Evolutionary conservation across 2,797 vertebrate genomes (phyloP).

Genomic region (Poeciliopsis paucimaculata): DNA sequence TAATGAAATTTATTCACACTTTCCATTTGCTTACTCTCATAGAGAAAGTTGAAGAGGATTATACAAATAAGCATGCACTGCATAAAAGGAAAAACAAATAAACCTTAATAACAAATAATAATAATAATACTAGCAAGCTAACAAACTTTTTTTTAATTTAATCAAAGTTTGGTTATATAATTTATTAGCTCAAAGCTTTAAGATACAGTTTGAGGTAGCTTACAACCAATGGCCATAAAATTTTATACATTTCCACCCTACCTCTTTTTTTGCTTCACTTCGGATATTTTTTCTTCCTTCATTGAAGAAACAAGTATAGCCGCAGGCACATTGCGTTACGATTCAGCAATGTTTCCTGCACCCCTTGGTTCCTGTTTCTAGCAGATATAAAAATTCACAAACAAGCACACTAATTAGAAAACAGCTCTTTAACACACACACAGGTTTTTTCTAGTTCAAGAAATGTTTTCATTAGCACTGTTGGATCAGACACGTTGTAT

Average conservation of each 20-base stretch:
- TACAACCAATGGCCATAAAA: neutral
- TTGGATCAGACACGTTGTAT: conserved; percentile 41
- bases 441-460: conserved; percentile 49
- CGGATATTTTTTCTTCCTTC: conserved; percentile 11
- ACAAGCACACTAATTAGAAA: conserved; percentile 16
- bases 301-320: conserved; percentile 51
- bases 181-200: neutral
- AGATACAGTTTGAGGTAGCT: neutral
- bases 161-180: neutral
- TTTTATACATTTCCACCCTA: neutral
- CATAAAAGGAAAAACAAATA: neutral
- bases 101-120: no score
- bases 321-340: conserved; percentile 56
- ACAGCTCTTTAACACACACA: conserved; percentile 48
- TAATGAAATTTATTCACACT: neutral
- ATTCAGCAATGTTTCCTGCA: conserved; percentile 76
- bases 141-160: neutral
- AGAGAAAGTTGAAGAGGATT: neutral
- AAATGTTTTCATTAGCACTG: conserved; percentile 55
- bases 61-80: neutral
- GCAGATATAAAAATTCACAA: conserved; percentile 55
- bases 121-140: neutral
- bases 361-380: conserved; percentile 68
- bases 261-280: neutral
- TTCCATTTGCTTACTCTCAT: neutral